Conservation (phyloP, 2,888 invertebrate genomes). For the Sminthurinus aureus region DNA sequence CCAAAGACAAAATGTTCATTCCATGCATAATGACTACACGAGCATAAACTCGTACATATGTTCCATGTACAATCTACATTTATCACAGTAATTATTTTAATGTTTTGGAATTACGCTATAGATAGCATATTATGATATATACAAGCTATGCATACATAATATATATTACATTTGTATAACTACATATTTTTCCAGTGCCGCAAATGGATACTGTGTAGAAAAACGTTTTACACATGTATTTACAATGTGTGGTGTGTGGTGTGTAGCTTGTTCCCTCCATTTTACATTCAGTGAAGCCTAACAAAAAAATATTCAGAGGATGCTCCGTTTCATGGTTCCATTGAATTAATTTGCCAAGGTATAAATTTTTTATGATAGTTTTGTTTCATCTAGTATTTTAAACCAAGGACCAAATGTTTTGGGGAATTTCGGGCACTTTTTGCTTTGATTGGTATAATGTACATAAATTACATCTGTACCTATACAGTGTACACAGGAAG, state of each 20-base stretch:
- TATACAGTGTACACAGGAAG: not conserved
- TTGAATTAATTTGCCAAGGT: conserved; percentile 28
- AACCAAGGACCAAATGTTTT: conserved; percentile 6
- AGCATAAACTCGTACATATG: no score
- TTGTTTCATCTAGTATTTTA: not conserved
- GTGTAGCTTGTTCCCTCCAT: no score
- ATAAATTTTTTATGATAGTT: conserved; percentile 11
- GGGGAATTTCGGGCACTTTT: conserved; percentile 4
- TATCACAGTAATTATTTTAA: no score
- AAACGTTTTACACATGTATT: not conserved
- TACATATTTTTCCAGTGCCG: not conserved
- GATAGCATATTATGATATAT: no score
- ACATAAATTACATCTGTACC: not conserved
- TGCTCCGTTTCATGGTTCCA: conserved; percentile 36
- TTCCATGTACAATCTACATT: no score
- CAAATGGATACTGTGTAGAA: not conserved
- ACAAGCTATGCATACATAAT: no score
- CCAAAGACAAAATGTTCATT: no score
- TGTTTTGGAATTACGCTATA: no score
- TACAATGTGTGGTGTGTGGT: not conserved
- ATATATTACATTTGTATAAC: not conserved
- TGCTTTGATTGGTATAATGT: no score
- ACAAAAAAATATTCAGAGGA: conserved; percentile 20
- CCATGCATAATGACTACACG: no score
- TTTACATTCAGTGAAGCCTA: not conserved